These are phyloP conservation scores for Solenopsis fugax DNA, from an alignment of 1,140 invertebrate species.

Conservation along the genomic window DNA sequence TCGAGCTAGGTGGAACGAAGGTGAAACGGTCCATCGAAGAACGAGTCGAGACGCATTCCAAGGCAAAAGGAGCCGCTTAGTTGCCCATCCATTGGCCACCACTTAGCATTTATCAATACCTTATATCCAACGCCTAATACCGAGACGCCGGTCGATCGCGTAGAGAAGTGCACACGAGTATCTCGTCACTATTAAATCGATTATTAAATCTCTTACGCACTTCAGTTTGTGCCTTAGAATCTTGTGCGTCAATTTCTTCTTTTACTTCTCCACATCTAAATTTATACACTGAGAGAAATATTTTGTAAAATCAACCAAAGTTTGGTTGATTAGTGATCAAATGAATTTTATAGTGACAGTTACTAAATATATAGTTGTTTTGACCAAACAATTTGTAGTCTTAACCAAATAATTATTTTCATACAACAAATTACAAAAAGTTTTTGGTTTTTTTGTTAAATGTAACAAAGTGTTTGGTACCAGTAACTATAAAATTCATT, in stretches of 20 bases:
- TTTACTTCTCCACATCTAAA: not conserved
- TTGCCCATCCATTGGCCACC: conserved; percentile 62
- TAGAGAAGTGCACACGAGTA: conserved; percentile 15
- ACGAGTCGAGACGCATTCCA: conserved; percentile 71
- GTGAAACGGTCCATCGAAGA: conserved; percentile 27
- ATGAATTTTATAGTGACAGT: no score
- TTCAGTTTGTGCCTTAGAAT: not conserved
- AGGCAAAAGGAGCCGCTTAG: conserved; percentile 57
- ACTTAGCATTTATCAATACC: conserved; percentile 79
- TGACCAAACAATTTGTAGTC: no score
- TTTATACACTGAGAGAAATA: no score
- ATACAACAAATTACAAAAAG: no score
- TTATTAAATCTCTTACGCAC: not conserved
- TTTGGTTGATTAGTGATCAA: no score
- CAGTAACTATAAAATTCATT: no score
- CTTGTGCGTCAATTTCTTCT: not conserved
- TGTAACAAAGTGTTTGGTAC: no score
- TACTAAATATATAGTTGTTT: no score
- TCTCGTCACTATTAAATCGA: conserved; percentile 5
- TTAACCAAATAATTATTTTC: no score
- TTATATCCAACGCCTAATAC: conserved; percentile 40
- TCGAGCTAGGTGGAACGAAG: not conserved
- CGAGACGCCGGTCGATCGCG: conserved; percentile 35
- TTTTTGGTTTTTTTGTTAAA: no score
- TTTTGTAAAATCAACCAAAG: no score